Conservation (phyloP, 1,140 invertebrate species). For the Mercenaria mercenaria region DNA sequence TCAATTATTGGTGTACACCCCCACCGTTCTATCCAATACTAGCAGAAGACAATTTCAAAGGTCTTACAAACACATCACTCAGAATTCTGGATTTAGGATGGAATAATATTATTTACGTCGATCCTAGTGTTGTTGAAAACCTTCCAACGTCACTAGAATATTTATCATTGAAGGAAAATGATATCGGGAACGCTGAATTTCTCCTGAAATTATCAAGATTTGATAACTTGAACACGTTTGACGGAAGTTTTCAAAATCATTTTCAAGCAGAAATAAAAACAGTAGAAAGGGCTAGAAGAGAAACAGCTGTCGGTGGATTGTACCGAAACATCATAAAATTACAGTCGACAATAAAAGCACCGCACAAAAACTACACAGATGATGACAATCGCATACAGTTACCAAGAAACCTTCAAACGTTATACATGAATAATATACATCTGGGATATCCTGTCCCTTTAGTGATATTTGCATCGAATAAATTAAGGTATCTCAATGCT, state of each 20-base stretch:
- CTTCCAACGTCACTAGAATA: not conserved
- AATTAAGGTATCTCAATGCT: not conserved
- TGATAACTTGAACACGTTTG: not conserved
- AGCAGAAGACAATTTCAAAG: not conserved
- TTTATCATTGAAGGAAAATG: not conserved
- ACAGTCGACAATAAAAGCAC: too few relatives aligned
- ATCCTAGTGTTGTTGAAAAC: not conserved
- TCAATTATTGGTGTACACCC: constrained; percentile 12
- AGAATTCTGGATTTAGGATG: not conserved
- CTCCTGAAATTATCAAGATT: not conserved
- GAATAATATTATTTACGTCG: not conserved
- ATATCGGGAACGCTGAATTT: not conserved
- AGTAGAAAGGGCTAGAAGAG: too few relatives aligned
- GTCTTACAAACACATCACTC: not conserved
- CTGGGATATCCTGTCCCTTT: constrained; percentile 5
- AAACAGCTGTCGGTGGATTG: too few relatives aligned
- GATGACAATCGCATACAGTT: not conserved
- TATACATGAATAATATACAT: constrained; percentile 23
- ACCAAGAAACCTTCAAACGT: not conserved
- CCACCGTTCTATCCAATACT: not conserved
- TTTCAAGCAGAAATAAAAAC: not conserved
- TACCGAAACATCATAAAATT: too few relatives aligned
- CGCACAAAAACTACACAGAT: not conserved
- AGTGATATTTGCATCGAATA: not conserved
- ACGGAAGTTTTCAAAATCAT: constrained; percentile 26